Evolutionary conservation across 30 jellyfish, hydroid and myxozoan genomes (phyloP), one percentile per base, ranked within the genome.

Genomic region (Clytia hemisphaerica): DNA sequence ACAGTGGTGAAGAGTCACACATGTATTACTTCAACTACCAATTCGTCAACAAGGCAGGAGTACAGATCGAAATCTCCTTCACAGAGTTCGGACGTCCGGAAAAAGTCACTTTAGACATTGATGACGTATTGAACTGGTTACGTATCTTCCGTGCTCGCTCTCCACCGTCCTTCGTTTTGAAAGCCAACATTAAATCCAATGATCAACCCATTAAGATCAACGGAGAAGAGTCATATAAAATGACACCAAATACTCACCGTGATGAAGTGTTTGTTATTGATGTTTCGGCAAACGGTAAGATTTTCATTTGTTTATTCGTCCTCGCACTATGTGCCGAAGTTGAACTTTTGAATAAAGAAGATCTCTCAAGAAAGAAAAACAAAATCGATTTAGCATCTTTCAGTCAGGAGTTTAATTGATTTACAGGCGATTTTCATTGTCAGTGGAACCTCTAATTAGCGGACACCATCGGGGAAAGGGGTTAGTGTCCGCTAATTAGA

Each of bases 41-140:
- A 63, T 62, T 89, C 26, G 83, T 81, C 24, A 89, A 89, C 69
- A 72, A 54, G 7, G 91, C 78, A 29, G 98, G 80, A 9, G 73
- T 68, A 3, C 79, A 81, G 16, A 67, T 89, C 53, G 72, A 65
- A 32, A 75, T 89, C 0, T 16, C 82, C 32, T 81, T 79, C 49
- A 68, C 79, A 40, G 98, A 89, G 42, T 82, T 89, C 61, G 98
- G 98, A 42, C 91, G 93, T 82, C 80, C 38, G 12, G 98, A 89
- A 57, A 67, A 79, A 27, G 67, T 80, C 27, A 47, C 58, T 12
- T 76, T 89, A 44, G 95, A 72, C 12, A 82, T 85, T 35, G 93
- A 71, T 42, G 95, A 82, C 53, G 83, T 77, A 21, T 69, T 80
- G 12, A 92, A 89, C 35, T 89, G 95, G 95, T 77, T 72, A 37